Evolutionary conservation across 2,797 vertebrate species (phyloP), one percentile per base, ranked within the genome.

Genomic region (Gorsachius magnificus): DNA sequence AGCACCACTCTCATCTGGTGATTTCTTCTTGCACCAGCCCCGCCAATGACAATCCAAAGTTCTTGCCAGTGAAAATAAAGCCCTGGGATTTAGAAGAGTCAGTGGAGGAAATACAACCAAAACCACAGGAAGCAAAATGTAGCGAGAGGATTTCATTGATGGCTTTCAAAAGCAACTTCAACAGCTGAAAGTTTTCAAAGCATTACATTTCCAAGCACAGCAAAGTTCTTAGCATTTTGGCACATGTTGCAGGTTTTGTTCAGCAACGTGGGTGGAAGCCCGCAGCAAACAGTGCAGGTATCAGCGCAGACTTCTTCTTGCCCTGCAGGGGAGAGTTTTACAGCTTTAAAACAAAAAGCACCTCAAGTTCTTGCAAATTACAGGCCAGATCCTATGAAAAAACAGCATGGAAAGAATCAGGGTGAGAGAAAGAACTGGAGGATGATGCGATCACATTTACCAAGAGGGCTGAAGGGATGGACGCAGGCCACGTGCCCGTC

Each of bases 401-500:
- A 74, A 75, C 31, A 48, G 26, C 38, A 58, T 2, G 17, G 46
- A 74, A 89, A 80, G 50, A 57, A 61, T 12, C 19, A 17, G 35
- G 6, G 25, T 26, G 28, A 54, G 24, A 56, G 41, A 11, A 83
- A n/a, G 41, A 77, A 48, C 41, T 61, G 60, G 51, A 78, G 18
- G 31, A 31, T 35, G n/a, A 8, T 1, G 2, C 54, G 8, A 58
- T 74, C 9, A 76, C 17, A 56, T 36, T 43, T 53, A 53, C 8
- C 15, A 25, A 51, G 20, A 33, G 5, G 28, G 20, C 41, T 61
- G 64, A 83, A 50, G 15, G 36, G 13, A 15, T 6, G 9, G 64
- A 31, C 0, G 0, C 70, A 48, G 7, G 20, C 22, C 5, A 2
- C 2, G 5, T 4, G 4, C 14, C 54, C 0, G 0, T 0, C 0